Conservation (phyloP, 2,888 invertebrate species). For the Coleophora flavipennella region DNA sequence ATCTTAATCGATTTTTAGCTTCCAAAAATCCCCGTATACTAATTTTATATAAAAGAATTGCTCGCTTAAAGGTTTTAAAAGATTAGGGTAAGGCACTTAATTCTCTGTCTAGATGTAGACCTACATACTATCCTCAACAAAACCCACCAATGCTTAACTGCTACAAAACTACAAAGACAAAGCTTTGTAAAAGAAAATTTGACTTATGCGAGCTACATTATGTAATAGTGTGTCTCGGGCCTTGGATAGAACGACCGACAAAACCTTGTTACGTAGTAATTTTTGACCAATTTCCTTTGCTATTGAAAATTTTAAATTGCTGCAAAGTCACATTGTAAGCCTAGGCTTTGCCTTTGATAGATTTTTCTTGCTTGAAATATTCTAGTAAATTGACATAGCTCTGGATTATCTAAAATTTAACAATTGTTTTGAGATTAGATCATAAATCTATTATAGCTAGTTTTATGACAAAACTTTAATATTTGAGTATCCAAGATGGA, state of each 20-base stretch:
- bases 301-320: constrained; percentile 55
- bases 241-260: constrained; percentile 22
- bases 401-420: not conserved
- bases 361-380: constrained; percentile 1
- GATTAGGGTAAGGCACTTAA: no score
- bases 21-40: no score
- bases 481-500: no score
- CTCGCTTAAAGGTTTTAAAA: no score
- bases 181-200: not conserved
- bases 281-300: constrained; percentile 58
- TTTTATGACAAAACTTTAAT: no score
- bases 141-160: no score
- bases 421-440: no score
- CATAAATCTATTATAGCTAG: no score
- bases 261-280: constrained; percentile 53
- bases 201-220: constrained; percentile 1
- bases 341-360: not conserved
- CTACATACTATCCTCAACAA: not conserved
- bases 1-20: no score
- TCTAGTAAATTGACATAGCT: constrained; percentile 23
- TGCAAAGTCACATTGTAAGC: constrained; percentile 23
- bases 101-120: not conserved
- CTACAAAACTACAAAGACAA: no score
- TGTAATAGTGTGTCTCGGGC: no score
- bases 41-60: no score